phyloP scores from a whole-genome alignment of 2,113 vertebrate species.

The Pleuronectes platessa region DNA sequence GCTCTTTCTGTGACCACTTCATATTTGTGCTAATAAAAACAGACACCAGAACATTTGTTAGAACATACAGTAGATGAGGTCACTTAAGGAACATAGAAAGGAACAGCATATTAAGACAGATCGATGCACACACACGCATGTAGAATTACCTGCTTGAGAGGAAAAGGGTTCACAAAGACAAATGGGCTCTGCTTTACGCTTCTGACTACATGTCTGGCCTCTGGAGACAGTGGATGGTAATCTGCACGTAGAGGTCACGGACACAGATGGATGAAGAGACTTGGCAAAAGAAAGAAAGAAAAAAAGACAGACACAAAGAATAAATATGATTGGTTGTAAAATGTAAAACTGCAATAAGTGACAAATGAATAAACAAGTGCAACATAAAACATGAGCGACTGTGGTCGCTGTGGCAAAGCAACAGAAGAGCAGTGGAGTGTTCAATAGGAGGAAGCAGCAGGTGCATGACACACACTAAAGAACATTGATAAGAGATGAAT shows the following conservation, averaged over 20 bases:
- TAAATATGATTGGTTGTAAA: slow-evolving; percentile 35
- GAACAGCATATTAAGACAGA: slow-evolving; percentile 6
- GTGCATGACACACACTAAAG: slow-evolving; percentile 48
- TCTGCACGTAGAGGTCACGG: slow-evolving; percentile 21
- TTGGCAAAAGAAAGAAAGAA: neutral
- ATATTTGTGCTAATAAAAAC: slow-evolving; percentile 30
- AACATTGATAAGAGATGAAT: slow-evolving; percentile 17
- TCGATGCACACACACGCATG: slow-evolving; percentile 15
- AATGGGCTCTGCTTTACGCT: slow-evolving; percentile 40
- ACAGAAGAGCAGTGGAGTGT: slow-evolving; percentile 32
- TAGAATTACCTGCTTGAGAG: slow-evolving; percentile 75
- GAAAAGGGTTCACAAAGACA: slow-evolving; percentile 57
- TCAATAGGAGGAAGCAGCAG: slow-evolving; percentile 47
- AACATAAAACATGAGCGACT: slow-evolving; percentile 8
- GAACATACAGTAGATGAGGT: neutral
- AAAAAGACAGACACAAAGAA: slow-evolving; percentile 6
- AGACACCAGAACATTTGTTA: slow-evolving; percentile 2
- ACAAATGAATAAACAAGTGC: neutral
- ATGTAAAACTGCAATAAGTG: slow-evolving; percentile 1
- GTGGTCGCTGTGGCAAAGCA: neutral
- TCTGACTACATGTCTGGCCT: slow-evolving; percentile 73
- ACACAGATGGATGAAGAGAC: slow-evolving; percentile 20
- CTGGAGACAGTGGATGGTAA: slow-evolving; percentile 39
- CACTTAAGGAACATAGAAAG: neutral
- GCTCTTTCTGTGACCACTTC: slow-evolving; percentile 25